phyloP scores from a whole-genome alignment of 2,888 invertebrate genomes.

The Chrysodeixis includens region DNA sequence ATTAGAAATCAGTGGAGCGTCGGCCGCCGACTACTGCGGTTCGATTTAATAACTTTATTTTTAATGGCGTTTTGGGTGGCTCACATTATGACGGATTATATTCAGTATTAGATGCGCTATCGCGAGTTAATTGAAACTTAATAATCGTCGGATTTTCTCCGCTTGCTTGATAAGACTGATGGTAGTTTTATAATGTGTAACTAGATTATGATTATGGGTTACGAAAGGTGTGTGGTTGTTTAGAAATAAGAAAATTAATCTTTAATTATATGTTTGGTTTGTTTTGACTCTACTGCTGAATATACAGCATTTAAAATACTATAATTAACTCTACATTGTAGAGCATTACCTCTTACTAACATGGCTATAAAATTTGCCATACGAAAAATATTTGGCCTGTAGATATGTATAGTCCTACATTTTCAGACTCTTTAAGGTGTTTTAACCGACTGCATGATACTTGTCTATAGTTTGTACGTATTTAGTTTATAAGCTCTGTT shows the following conservation, averaged over 20 bases:
- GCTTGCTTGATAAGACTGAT: constrained; percentile 52
- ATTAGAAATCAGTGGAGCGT: constrained; percentile 76
- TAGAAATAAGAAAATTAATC: background rate
- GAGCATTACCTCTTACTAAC: no score
- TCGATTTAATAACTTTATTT: constrained; percentile 66
- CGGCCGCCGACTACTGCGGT: constrained; percentile 62
- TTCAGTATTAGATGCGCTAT: constrained; percentile 68
- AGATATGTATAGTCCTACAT: no score
- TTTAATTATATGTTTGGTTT: background rate
- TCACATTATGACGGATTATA: constrained; percentile 65
- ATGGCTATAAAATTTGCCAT: no score
- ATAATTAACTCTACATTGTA: no score
- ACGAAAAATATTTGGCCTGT: no score
- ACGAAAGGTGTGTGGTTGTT: constrained; percentile 15
- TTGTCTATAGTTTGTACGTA: no score
- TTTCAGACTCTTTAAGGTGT: no score
- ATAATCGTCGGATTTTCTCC: constrained; percentile 59
- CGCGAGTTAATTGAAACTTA: constrained; percentile 72
- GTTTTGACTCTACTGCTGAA: no score
- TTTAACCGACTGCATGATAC: no score
- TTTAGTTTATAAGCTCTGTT: no score
- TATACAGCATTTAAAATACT: no score
- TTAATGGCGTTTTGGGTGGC: constrained; percentile 73
- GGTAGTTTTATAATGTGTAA: constrained; percentile 58
- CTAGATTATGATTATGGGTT: constrained; percentile 53